Evolutionary conservation across 2,113 vertebrate genomes (phyloP).

Genomic region (Haliaeetus leucogaster): DNA sequence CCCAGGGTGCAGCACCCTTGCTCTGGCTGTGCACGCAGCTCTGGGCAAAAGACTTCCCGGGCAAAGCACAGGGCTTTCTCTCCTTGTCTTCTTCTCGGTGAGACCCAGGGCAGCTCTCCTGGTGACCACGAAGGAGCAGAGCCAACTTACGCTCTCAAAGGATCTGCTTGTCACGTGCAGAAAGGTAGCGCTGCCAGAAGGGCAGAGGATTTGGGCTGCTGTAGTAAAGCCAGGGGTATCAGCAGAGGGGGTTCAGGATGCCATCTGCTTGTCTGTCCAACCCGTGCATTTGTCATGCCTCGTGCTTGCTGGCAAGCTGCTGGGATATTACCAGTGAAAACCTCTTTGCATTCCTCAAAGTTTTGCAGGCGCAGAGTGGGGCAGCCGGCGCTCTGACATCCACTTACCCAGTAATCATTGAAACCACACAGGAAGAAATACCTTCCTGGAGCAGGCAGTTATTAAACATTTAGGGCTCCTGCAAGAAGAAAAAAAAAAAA

Average conservation of each 20-base stretch:
- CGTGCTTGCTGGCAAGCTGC: neutral
- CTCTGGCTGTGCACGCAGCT: neutral
- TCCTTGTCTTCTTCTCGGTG: neutral
- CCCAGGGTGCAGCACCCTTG: neutral
- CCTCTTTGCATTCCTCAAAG: neutral
- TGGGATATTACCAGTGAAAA: neutral
- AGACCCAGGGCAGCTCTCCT: neutral
- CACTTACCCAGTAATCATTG: fast-evolving
- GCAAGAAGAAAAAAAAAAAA: neutral
- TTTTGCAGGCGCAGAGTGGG: fast-evolving
- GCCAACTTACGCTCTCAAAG: neutral
- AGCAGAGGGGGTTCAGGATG: neutral
- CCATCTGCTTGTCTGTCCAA: neutral
- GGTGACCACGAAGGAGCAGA: neutral
- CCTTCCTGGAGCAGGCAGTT: neutral
- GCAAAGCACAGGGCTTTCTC: fast-evolving
- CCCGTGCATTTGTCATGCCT: neutral
- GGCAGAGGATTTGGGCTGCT: neutral
- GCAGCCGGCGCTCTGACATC: neutral
- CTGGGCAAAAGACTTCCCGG: neutral
- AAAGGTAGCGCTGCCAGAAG: neutral
- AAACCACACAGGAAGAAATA: neutral
- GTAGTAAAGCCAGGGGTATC: neutral
- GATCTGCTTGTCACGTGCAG: neutral
- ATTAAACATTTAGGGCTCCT: neutral